These are phyloP conservation scores for Melipona quadrifasciata DNA, from an alignment of 1,140 invertebrate genomes.

Conservation along the genomic window DNA sequence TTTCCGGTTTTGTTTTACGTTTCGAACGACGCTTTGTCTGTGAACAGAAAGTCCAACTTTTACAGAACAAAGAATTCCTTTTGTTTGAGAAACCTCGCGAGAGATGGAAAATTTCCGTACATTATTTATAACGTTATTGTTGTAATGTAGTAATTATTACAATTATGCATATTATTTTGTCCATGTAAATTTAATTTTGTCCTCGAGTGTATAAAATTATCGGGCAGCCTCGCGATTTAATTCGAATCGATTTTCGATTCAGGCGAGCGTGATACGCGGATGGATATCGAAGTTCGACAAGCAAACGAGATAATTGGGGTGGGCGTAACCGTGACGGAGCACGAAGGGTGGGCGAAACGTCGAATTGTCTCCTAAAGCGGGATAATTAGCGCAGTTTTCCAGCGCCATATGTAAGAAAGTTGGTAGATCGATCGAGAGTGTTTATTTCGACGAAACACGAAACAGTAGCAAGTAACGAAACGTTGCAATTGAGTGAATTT, in stretches of 20 bases:
- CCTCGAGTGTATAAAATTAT: background rate
- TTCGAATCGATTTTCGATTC: slow-evolving; percentile 55
- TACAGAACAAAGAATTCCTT: too few species aligned
- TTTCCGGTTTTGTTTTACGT: slow-evolving; percentile 45
- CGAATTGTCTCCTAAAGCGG: slow-evolving; percentile 61
- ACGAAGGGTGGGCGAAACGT: slow-evolving; percentile 37
- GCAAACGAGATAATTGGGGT: slow-evolving; percentile 67
- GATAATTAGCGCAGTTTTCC: slow-evolving; percentile 63
- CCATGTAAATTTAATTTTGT: background rate
- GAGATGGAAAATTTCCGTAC: background rate
- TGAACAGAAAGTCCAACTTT: background rate
- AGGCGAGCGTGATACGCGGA: slow-evolving; percentile 58
- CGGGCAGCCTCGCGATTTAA: background rate
- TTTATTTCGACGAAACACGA: too few species aligned
- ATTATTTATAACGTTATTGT: too few species aligned
- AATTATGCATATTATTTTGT: too few species aligned
- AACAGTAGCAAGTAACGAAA: too few species aligned
- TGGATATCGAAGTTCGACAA: slow-evolving; percentile 52
- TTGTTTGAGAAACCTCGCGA: too few species aligned
- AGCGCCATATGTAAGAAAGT: slow-evolving; percentile 51
- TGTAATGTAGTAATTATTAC: too few species aligned
- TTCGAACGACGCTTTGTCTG: background rate
- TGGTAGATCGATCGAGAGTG: background rate
- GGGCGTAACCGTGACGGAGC: slow-evolving; percentile 70
- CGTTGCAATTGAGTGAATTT: too few species aligned